These are phyloP conservation scores for Embiotoca jacksoni DNA, from an alignment of 2,113 vertebrate genomes.

Conservation along the genomic window DNA sequence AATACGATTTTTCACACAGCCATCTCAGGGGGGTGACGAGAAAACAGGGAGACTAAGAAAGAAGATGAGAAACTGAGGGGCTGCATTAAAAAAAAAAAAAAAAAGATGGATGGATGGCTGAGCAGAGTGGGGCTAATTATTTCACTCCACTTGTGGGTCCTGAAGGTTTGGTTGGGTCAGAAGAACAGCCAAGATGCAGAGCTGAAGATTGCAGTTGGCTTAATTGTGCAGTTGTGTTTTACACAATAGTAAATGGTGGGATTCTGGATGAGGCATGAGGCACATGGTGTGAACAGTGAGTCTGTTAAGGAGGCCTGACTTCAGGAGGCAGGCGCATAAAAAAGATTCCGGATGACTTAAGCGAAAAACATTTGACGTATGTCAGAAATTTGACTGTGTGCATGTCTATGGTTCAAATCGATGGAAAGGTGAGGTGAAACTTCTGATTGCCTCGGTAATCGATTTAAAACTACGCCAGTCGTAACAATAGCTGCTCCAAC, in stretches of 20 bases:
- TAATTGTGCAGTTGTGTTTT: conserved; percentile 62
- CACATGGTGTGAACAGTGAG: conserved; percentile 33
- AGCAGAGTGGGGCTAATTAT: conserved; percentile 76
- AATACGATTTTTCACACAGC: conserved; percentile 82
- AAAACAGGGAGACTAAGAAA: conserved; percentile 60
- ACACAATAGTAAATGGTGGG: conserved; percentile 63
- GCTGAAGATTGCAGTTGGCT: conserved; percentile 65
- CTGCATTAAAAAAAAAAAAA: conserved; percentile 47
- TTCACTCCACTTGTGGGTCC: conserved; percentile 73
- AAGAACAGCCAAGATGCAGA: conserved; percentile 65
- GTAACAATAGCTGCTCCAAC: conserved; percentile 1
- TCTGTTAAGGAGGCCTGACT: conserved; percentile 47
- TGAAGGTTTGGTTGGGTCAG: conserved; percentile 72
- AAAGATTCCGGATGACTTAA: conserved; percentile 49
- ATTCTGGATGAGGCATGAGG: conserved; percentile 36
- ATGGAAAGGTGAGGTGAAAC: conserved; percentile 22
- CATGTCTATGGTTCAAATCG: not conserved
- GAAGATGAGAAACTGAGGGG: conserved; percentile 60
- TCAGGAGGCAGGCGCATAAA: conserved; percentile 36
- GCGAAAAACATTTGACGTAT: conserved; percentile 37
- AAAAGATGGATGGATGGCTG: conserved; percentile 54
- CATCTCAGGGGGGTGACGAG: conserved; percentile 57
- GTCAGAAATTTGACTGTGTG: conserved; percentile 1
- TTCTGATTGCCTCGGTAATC: conserved; percentile 9
- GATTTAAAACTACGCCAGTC: conserved; percentile 16